Base-by-base conservation (phyloP, 2,888 invertebrate genomes). In the Eucriotettix oculatus region DNA sequence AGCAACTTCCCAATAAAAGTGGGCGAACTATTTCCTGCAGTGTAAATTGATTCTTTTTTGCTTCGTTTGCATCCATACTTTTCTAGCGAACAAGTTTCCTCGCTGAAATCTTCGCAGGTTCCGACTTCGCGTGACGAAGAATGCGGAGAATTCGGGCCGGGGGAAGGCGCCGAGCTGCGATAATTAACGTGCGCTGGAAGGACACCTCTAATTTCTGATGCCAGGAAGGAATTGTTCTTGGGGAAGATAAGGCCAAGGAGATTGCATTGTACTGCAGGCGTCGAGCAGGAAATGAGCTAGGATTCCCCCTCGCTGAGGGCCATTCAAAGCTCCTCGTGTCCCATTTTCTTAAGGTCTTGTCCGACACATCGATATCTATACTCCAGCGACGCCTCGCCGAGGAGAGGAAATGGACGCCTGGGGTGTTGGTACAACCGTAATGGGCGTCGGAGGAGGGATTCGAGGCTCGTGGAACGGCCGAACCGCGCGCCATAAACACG, bases 201-300 rank as follows among this genome's bases (percentile, higher is more conserved):
- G 59, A 61, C 63, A 63, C 63, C 63, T 63, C 63, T 63, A 63
- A 61, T 61, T 63, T 61, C 61, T 56, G 57, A 54, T 58, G 61
- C 58, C 63, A 63, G 60, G 57, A 57, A 63, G 60, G 61, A 61
- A 61, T 59, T 61, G 61, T 61, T 59, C 61, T 61, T 61, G 55
- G 58, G 61, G 57, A 59, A 61, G 61, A 61, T 61, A 61, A 61
- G 61, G 56, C 54, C 54, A 42, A 55, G 55, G 58, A 61, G 61
- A 61, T 59, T 61, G 61, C 61, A 61, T 59, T 57, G 61, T 61
- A 57, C 61, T 40, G 54, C 57, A 61, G 61, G 61, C 59, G 61
- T 59, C 56, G 61, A 59, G 57, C 61, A 61, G 61, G 61, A 61
- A 61, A 61, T 61, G 59, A 61, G 61, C 52, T 59, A 42, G 57